Conservation (phyloP, 1,140 invertebrate genomes). For the Drosophila funebris region DNA sequence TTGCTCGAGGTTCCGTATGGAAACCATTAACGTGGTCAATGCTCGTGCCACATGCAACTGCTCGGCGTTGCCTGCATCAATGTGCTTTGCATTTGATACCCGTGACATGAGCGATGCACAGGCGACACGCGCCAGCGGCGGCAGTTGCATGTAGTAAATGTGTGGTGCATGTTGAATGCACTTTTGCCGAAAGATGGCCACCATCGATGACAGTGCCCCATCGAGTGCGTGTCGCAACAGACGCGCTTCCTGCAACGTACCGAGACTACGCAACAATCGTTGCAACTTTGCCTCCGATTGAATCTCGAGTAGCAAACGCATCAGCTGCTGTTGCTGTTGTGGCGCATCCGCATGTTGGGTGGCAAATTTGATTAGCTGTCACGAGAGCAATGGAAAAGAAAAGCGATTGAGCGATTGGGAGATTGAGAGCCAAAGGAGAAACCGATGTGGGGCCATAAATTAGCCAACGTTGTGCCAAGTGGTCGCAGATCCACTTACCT, state of each 20-base stretch:
- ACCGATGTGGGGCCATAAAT: slow-evolving; percentile 24
- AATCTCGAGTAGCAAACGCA: slow-evolving; percentile 72
- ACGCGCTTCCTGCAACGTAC: slow-evolving; percentile 59
- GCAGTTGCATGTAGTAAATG: slow-evolving; percentile 81
- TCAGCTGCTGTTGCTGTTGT: slow-evolving; percentile 71
- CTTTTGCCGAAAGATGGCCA: slow-evolving; percentile 69
- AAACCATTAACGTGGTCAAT: slow-evolving; percentile 58
- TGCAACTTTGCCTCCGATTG: slow-evolving; percentile 78
- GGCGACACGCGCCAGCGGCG: slow-evolving; percentile 73
- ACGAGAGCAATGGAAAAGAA: neutral
- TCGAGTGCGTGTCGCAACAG: slow-evolving; percentile 63
- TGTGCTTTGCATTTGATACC: slow-evolving; percentile 27
- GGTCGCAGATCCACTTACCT: slow-evolving; percentile 65
- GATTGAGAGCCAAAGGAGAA: neutral
- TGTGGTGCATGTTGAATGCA: slow-evolving; percentile 83
- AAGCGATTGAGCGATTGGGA: neutral
- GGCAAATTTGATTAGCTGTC: slow-evolving; percentile 82
- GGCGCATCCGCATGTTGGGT: slow-evolving; percentile 66
- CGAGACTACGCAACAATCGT: slow-evolving; percentile 62
- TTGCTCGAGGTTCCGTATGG: slow-evolving; percentile 58
- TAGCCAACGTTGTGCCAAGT: slow-evolving; percentile 52
- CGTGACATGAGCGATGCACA: slow-evolving; percentile 60
- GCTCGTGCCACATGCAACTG: slow-evolving; percentile 60
- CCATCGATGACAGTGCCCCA: slow-evolving; percentile 68
- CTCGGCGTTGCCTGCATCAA: slow-evolving; percentile 24